Conservation (phyloP, 2,113 vertebrate genomes). For the Salvelinus sp. region DNA sequence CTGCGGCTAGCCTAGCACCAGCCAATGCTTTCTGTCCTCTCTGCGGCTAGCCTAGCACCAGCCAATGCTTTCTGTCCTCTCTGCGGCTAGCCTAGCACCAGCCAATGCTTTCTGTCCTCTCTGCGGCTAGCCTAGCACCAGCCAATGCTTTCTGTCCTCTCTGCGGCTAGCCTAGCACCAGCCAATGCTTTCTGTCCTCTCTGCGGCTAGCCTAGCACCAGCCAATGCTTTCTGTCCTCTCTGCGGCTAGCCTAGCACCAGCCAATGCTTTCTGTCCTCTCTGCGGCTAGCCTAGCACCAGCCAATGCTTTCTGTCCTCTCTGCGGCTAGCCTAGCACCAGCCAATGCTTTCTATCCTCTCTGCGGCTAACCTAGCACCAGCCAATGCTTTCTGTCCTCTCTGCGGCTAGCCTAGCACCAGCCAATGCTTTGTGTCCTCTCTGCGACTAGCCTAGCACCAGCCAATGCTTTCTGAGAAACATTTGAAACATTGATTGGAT, state of each 20-base stretch:
- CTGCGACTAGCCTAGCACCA: background rate
- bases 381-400: too few relatives aligned
- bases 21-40: background rate
- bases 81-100: background rate
- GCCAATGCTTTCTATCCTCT: background rate
- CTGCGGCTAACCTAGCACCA: too few relatives aligned
- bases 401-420: too few relatives aligned
- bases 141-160: background rate
- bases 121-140: background rate
- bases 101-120: background rate
- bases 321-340: background rate
- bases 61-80: background rate
- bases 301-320: background rate
- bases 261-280: background rate
- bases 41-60: background rate
- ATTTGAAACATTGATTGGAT: background rate
- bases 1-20: background rate
- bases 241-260: background rate
- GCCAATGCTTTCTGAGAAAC: background rate
- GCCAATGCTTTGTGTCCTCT: background rate
- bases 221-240: background rate
- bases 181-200: background rate
- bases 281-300: background rate
- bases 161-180: background rate
- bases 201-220: background rate